Evolutionary conservation across 2,888 invertebrate species (phyloP).

Genomic region (Electrophaes corylata): DNA sequence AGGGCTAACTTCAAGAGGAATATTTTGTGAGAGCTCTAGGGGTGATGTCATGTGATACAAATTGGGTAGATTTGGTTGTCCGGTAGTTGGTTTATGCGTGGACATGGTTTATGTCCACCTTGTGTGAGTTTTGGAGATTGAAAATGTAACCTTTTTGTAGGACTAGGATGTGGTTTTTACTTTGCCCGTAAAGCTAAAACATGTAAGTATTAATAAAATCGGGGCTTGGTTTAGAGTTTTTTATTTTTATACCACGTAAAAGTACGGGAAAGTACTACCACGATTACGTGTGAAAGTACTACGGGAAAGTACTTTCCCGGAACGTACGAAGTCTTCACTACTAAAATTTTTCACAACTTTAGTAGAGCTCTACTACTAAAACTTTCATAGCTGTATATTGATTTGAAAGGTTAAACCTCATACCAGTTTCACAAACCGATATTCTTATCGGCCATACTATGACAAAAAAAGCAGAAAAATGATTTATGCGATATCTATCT

Average conservation of each 20-base stretch:
- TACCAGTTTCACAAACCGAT: slow-evolving; percentile 9
- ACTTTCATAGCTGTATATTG: too few relatives aligned
- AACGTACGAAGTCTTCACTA: too few relatives aligned
- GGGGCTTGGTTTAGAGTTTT: too few relatives aligned
- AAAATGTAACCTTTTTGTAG: neutral
- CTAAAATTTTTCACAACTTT: too few relatives aligned
- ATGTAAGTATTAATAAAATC: too few relatives aligned
- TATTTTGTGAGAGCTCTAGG: slow-evolving; percentile 23
- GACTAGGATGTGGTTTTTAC: neutral
- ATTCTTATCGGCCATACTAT: slow-evolving; percentile 19
- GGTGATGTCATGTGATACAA: slow-evolving; percentile 29
- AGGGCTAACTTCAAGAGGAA: slow-evolving; percentile 32
- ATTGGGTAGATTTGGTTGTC: slow-evolving; percentile 35
- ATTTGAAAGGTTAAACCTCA: too few relatives aligned
- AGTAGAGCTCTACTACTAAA: too few relatives aligned
- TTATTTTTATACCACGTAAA: too few relatives aligned
- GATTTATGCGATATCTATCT: slow-evolving; percentile 29
- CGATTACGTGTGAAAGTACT: too few relatives aligned
- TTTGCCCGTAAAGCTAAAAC: too few relatives aligned
- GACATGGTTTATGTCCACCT: slow-evolving; percentile 6
- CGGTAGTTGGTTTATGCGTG: slow-evolving; percentile 16
- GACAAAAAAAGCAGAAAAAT: slow-evolving; percentile 15
- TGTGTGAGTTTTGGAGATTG: slow-evolving; percentile 4
- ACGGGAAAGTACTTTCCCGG: too few relatives aligned
- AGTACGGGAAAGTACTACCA: too few relatives aligned